phyloP scores from a whole-genome alignment of 2,888 invertebrate genomes.

The Drepanosiphum platanoidis region DNA sequence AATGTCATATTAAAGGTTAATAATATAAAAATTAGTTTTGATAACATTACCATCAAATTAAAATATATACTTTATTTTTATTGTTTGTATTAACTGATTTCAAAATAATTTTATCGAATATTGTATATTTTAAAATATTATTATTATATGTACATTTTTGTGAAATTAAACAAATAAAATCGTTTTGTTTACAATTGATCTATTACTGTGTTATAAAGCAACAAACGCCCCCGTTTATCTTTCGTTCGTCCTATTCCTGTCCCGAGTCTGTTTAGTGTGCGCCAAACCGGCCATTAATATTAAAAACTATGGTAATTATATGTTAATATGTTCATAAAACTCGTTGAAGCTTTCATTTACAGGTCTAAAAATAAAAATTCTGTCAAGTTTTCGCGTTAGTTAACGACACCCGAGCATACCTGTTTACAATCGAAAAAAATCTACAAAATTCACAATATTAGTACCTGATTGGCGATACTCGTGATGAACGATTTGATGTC shows the following conservation, averaged over 20 bases:
- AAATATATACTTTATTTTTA: background rate
- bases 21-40: background rate
- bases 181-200: background rate
- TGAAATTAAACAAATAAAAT: background rate
- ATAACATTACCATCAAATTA: background rate
- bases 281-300: too few species aligned
- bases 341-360: too few species aligned
- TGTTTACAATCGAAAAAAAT: background rate
- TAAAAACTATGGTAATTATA: too few species aligned
- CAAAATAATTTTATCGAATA: background rate
- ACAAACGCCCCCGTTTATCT: too few species aligned
- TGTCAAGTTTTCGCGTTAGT: too few species aligned
- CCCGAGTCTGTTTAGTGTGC: too few species aligned
- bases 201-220: background rate
- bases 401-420: background rate
- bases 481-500: conserved; percentile 97
- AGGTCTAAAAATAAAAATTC: too few species aligned
- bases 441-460: background rate
- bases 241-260: too few species aligned
- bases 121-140: background rate
- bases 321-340: too few species aligned
- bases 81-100: background rate
- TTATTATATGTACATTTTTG: background rate
- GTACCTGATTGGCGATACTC: conserved; percentile 92
- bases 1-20: too few species aligned